phyloP scores from a whole-genome alignment of 2,113 vertebrate species.

The Entomyzon cyanotis region DNA sequence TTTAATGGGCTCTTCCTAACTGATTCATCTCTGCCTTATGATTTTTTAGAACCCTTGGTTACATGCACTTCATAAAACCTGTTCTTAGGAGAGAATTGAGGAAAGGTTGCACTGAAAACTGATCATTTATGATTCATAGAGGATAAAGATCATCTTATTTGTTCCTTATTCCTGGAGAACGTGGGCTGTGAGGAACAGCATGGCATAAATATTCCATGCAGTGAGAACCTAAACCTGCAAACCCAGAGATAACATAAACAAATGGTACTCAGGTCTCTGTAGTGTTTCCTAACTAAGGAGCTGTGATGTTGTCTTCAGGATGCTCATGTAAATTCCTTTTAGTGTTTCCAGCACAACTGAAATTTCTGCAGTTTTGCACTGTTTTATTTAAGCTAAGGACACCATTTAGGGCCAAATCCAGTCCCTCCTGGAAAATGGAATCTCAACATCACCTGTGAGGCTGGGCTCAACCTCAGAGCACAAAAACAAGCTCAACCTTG shows the following conservation, averaged over 20 bases:
- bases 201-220: not conserved
- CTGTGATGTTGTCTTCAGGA: not conserved
- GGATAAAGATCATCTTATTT: not conserved
- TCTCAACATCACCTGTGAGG: not conserved
- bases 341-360: not conserved
- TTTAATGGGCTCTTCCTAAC: slow-evolving; percentile 74
- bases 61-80: slow-evolving; percentile 41
- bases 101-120: slow-evolving; percentile 5
- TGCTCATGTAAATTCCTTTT: not conserved
- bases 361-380: not conserved
- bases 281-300: not conserved
- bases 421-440: not conserved
- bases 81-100: slow-evolving; percentile 9
- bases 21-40: slow-evolving; percentile 71
- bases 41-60: slow-evolving; percentile 43
- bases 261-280: not conserved
- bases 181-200: not conserved
- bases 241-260: not conserved
- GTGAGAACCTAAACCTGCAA: not conserved
- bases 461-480: not conserved
- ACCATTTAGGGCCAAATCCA: not conserved
- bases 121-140: not conserved
- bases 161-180: not conserved
- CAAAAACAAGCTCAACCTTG: not conserved
- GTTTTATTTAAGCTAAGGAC: not conserved